Evolutionary conservation across 2,888 invertebrate genomes (phyloP), one percentile per base, ranked within the genome.

Genomic region (Dexiosoma caninum): DNA sequence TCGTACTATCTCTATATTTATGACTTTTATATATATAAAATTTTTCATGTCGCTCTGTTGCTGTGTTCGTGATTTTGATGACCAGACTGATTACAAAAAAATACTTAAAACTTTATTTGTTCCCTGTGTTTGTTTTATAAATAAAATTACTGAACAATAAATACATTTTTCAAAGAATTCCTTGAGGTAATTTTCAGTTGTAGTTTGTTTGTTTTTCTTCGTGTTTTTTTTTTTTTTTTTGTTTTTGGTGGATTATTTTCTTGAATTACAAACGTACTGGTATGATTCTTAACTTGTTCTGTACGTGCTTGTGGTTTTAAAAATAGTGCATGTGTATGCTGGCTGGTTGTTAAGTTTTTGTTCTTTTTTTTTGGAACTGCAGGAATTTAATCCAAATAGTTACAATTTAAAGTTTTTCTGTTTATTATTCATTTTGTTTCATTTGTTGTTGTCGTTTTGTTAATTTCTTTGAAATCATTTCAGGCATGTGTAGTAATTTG

Each of bases 291-390:
- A 83, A 83, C 82, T 76, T 81, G 78, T 83, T 79, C 75, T 49
- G 78, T 84, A 84, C 84, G 84, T 84, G 84, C 81, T 82, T 81
- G 83, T 77, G 83, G 76, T 81, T 82, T 81, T 44, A 59, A 84
- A 82, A 19, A 14, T 37, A 32, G 19, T 44, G 27, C 21, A 40
- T 70, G 37, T 78, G 46, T 64, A 6, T 42, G 27, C 30, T 62
- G 59, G 53, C 49, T 69, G 35, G 69, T 32, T 60, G 35, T 64
- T 64, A 60, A 57, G 53, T 55, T 57, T 42, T 62, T 42, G 40
- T 60, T 4, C 4, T 16, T 57, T 30, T 23, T 57, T 40, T 71
- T 51, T 51, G 23, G 32, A n/a, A n/a, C n/a, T n/a, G n/a, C n/a
- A n/a, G n/a, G 44, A 37, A 55, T 69, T 74, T 59, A 67, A 71